Percentiles rank a stretch among this genome's conserved stretches.
Conservation (phyloP, 2,888 invertebrate species). For the Chrysolina haemoptera region DNA sequence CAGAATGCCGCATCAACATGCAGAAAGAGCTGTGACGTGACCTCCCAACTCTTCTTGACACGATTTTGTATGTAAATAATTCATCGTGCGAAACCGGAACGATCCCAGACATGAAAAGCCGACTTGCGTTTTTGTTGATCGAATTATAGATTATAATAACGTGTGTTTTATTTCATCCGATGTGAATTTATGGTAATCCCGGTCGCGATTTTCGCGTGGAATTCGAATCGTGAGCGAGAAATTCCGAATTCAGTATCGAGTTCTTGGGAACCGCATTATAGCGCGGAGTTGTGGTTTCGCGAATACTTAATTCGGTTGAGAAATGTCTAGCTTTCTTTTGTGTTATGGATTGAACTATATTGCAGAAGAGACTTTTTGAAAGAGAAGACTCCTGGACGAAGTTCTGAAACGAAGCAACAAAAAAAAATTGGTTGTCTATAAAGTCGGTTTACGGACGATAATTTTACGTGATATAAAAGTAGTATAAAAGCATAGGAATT, state of each 20-base stretch:
- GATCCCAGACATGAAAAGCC: conserved; percentile 14
- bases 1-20: not conserved
- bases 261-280: conserved; percentile 13
- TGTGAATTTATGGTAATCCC: conserved; percentile 37
- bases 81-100: conserved; percentile 5
- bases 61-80: not conserved
- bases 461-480: no score
- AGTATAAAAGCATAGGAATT: no score
- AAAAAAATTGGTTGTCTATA: no score
- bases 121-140: conserved; percentile 16
- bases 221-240: conserved; percentile 12
- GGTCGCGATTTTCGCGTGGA: conserved; percentile 24
- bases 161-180: conserved; percentile 35
- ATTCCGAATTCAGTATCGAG: conserved; percentile 14
- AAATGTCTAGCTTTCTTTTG: not conserved
- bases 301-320: not conserved
- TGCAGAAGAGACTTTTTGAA: no score
- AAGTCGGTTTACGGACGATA: no score
- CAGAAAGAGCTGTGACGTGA: not conserved
- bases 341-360: not conserved
- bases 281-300: not conserved
- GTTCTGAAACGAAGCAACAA: no score
- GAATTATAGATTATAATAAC: conserved; percentile 36
- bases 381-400: no score
- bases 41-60: not conserved